Base-by-base conservation (phyloP, 2,888 invertebrate species). In the Amphipoea oculea region DNA sequence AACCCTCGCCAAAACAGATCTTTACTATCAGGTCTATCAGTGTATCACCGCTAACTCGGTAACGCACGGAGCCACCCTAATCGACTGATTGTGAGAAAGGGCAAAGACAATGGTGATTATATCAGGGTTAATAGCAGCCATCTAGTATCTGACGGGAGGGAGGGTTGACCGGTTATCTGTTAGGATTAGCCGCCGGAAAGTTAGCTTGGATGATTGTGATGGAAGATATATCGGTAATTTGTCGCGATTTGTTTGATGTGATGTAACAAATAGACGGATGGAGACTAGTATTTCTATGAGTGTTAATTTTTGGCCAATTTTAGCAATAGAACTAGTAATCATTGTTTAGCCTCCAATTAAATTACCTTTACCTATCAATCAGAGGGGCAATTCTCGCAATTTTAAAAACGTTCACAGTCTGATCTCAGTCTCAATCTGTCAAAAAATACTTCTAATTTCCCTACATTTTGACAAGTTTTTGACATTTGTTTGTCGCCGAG, bases 31-130 rank as follows among this genome's bases (percentile, higher is more conserved):
- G 45, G 11, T 60, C 54, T 54, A 85, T 85, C 84, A 54, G 77
- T 12, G 62, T 76, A 85, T 84, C 87, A 79, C 63, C 70, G 48
- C 60, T 70, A 75, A 77, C 79, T 75, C 68, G 67, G 78, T 82
- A 82, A 87, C 81, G 68, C 73, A 81, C 77, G 81, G 54, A 81
- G 68, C 87, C 81, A 84, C 89, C 88, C 88, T 80, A 86, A 86
- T 83, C 84, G 83, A 67, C 73, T 93, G 94, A 94, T 95, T 95
- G 94, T 96, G 95, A 95, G 96, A 96, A 95, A 94, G 94, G 92
- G 92, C 95, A 96, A 96, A 96, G 96, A 96, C 96, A 96, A 96
- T 95, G 90, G 93, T 89, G 96, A 96, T 96, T 92, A 92, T 94
- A 95, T 96, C 96, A 92, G 91, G 91, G 95, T 95, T 96, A 96